These are phyloP conservation scores for Hemicentrotus pulcherrimus DNA, from an alignment of 35 echinoderm and acorn worm species.

Conservation along the genomic window DNA sequence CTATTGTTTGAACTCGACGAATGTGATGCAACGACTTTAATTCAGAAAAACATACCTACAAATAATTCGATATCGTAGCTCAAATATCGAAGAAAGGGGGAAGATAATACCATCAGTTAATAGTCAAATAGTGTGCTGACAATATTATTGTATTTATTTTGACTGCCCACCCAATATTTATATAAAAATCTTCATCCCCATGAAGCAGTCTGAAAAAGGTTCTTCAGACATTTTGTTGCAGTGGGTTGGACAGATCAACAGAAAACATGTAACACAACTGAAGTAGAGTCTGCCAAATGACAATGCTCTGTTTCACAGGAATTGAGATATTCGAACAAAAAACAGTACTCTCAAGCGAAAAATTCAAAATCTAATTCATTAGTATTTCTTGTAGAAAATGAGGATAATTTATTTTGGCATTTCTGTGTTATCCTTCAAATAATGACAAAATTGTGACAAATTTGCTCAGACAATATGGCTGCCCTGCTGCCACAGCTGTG, in stretches of 20 bases:
- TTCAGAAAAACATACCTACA: constrained; percentile 5
- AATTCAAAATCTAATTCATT: not conserved
- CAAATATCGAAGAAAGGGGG: not conserved
- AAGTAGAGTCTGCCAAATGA: not conserved
- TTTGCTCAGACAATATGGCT: not conserved
- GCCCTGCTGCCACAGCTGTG: not conserved
- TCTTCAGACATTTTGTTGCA: constrained; percentile 28
- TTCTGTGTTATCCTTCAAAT: not conserved
- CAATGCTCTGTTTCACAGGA: not conserved
- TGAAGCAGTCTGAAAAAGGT: constrained; percentile 18
- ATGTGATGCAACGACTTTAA: constrained; percentile 37
- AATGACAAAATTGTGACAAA: not conserved
- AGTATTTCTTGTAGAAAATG: not conserved
- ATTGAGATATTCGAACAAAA: constrained; percentile 40
- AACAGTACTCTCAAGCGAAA: not conserved
- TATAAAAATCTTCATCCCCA: not conserved
- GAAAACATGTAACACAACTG: not conserved
- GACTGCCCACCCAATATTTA: not conserved
- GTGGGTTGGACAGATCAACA: constrained; percentile 30
- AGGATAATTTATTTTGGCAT: not conserved
- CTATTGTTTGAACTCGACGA: constrained; percentile 31
- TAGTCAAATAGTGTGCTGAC: constrained; percentile 36
- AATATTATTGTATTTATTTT: not conserved
- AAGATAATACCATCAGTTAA: not conserved
- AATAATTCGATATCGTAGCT: not conserved